Conservation (phyloP, 2,888 invertebrate species). For the Lamellibrachia columna region DNA sequence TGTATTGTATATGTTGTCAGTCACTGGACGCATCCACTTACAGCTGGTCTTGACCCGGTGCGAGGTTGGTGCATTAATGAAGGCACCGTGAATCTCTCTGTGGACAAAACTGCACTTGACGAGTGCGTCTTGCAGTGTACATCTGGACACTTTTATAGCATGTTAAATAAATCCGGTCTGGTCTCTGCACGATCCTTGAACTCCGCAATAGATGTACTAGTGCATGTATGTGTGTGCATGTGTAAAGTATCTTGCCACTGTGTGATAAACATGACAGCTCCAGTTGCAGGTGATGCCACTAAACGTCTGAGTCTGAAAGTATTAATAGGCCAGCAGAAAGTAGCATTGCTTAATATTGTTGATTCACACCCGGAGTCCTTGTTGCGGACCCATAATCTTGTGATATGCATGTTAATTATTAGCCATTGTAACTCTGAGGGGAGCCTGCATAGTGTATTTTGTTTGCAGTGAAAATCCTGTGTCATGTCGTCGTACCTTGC, state of each 20-base stretch:
- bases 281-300: background rate
- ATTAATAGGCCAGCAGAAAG: background rate
- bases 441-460: background rate
- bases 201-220: background rate
- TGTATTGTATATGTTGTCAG: background rate
- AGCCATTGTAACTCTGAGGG: background rate
- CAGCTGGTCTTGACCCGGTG: background rate
- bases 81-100: background rate
- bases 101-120: background rate
- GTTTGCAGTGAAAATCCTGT: background rate
- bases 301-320: background rate
- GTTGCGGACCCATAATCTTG: background rate
- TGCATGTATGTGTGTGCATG: background rate
- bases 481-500: background rate
- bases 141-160: background rate
- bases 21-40: background rate
- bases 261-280: background rate
- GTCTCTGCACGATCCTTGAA: background rate
- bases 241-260: background rate
- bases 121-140: background rate
- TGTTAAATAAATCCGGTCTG: background rate
- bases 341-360: conserved; percentile 8
- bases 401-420: background rate
- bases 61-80: background rate
- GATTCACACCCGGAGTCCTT: background rate